Evolutionary conservation across 2,113 vertebrate species (phyloP).

Genomic region (Trematocara zebra): DNA sequence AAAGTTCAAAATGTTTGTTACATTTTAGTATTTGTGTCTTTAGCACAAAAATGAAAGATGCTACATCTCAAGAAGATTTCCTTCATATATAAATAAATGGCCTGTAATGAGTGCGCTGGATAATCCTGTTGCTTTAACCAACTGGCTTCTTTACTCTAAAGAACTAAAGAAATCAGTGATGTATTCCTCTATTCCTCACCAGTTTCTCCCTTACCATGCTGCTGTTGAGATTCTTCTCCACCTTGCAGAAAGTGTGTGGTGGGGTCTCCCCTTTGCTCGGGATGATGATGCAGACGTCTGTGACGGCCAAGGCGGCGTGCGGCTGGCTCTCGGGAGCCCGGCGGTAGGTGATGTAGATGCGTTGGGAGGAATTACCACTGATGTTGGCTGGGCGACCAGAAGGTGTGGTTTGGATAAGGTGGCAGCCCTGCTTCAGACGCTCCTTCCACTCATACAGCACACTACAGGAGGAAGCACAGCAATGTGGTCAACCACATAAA

Average conservation of each 20-base stretch:
- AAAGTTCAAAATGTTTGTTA: neutral
- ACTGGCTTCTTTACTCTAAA: neutral
- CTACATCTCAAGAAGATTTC: neutral
- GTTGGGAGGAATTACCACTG: slow-evolving; percentile 89
- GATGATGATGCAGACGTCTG: slow-evolving; percentile 93
- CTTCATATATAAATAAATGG: neutral
- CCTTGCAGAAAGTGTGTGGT: slow-evolving; percentile 95
- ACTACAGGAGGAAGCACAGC: slow-evolving; percentile 51
- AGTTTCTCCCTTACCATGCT: slow-evolving; percentile 82
- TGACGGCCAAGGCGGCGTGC: slow-evolving; percentile 88
- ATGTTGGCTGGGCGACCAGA: slow-evolving; percentile 88
- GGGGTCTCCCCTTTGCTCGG: slow-evolving; percentile 93
- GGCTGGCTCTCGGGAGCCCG: slow-evolving; percentile 85
- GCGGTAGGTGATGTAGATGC: slow-evolving; percentile 90
- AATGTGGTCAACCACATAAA: neutral
- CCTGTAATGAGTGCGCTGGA: neutral
- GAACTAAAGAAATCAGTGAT: neutral
- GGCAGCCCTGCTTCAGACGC: slow-evolving; percentile 90
- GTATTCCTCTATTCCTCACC: neutral
- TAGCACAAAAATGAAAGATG: neutral
- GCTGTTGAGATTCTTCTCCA: slow-evolving; percentile 95
- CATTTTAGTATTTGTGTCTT: neutral
- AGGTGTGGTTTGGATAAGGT: slow-evolving; percentile 90
- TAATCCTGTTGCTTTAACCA: neutral
- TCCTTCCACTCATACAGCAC: slow-evolving; percentile 96